These are phyloP conservation scores for Struthio camelus DNA, from an alignment of 2,113 vertebrate genomes.

Conservation along the genomic window DNA sequence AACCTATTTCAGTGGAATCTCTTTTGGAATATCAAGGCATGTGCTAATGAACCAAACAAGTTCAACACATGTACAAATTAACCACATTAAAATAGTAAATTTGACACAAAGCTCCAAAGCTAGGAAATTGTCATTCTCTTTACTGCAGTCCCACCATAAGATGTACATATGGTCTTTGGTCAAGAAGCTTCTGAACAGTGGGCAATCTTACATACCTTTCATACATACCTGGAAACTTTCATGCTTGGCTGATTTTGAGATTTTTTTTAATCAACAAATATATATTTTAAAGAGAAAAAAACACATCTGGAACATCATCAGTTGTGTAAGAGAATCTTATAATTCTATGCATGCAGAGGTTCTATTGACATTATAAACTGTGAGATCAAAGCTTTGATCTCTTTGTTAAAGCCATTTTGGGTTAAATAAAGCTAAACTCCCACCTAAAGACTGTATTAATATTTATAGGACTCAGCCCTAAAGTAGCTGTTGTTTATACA, in stretches of 20 bases:
- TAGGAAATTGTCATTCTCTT: neutral
- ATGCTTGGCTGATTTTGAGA: neutral
- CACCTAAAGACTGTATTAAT: neutral
- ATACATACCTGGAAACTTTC: constrained; percentile 25
- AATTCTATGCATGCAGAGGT: neutral
- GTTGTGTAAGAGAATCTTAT: neutral
- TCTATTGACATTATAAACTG: neutral
- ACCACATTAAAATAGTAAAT: neutral
- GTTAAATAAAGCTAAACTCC: neutral
- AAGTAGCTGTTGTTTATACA: neutral
- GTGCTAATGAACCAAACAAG: neutral
- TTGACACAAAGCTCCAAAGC: neutral
- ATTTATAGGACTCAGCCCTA: neutral
- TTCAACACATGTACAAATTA: neutral
- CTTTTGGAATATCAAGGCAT: neutral
- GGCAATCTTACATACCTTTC: neutral
- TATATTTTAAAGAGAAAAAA: neutral
- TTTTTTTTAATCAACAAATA: neutral
- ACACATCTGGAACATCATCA: neutral
- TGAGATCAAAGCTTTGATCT: neutral
- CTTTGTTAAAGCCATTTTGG: neutral
- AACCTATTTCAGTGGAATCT: neutral
- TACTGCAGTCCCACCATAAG: neutral
- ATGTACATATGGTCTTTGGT: neutral
- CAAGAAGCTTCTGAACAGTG: neutral